Base-by-base conservation (phyloP, 2,113 vertebrate species). In the Tylochromis polylepis region DNA sequence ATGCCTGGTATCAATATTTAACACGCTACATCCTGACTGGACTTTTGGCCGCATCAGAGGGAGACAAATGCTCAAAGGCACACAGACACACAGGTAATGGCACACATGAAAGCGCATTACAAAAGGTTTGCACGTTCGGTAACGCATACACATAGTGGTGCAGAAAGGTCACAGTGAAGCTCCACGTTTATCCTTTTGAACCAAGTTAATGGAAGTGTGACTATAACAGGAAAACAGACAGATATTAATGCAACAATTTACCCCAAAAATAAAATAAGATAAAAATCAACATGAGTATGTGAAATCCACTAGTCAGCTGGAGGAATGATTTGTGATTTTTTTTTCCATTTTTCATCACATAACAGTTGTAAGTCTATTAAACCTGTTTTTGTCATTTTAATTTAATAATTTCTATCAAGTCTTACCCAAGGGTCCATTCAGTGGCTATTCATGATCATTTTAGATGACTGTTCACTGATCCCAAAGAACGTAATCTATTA, bases 1-100 rank as follows among this genome's bases (percentile, higher is more conserved):
- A 84, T 24, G 60, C 83, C 38, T 22, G 34, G 29, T 89, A 94
- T 93, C 87, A 93, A 93, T 94, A 93, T 93, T 92, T 92, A 93
- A 93, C 88, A 88, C 72, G 20, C 31, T 72, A 41, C 89, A 87
- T 59, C 90, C 72, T 62, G 84, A 91, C 86, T 79, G 79, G 79
- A 86, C 86, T 79, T 55, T 59, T 12, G 24, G 82, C 58, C 3
- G 62, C 81, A 85, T 84, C 91, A 91, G 2, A 84, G 58, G 58
- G 9, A 41, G n/a, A 87, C 27, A 5, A 79, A 89, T 3, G 43
- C 83, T 60, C 87, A 79, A 85, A 77, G 51, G 81, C 79, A 81
- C 60, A 57, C 75, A 58, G 38, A 43, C 58, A 79, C 56, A 57
- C 62, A 41, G 31, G 29, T 43, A 60, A 41, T 77, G 72, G 27